These are phyloP conservation scores for Listrodromus nycthemerus DNA, from an alignment of 2,888 invertebrate genomes.

Conservation along the genomic window DNA sequence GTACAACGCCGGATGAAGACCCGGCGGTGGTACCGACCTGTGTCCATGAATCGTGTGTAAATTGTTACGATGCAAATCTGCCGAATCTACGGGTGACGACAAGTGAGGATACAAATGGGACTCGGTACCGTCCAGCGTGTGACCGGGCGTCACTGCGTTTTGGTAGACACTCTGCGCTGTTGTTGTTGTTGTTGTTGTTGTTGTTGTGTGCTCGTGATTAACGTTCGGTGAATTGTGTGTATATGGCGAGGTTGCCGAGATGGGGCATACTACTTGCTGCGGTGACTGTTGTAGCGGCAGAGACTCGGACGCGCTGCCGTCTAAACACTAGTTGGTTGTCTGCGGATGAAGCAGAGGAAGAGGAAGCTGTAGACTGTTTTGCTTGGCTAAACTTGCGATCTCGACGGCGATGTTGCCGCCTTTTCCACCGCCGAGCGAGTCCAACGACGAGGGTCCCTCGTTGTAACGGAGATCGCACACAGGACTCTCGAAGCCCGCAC, in stretches of 20 bases:
- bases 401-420: constrained; percentile 81
- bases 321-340: constrained; percentile 84
- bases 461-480: constrained; percentile 83
- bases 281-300: constrained; percentile 74
- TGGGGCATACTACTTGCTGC: constrained; percentile 80
- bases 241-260: constrained; percentile 76
- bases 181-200: constrained; percentile 51
- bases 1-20: constrained; percentile 83
- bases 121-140: constrained; percentile 62
- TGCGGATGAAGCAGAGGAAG: constrained; percentile 83
- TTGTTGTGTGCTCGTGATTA: constrained; percentile 48
- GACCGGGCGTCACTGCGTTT: constrained; percentile 67
- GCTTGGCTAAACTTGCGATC: constrained; percentile 82
- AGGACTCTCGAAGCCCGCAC: constrained; percentile 83
- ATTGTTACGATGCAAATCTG: constrained; percentile 63
- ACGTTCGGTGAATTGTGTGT: constrained; percentile 52
- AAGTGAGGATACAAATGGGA: constrained; percentile 77
- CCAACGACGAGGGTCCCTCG: constrained; percentile 83
- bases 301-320: constrained; percentile 79
- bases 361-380: constrained; percentile 83
- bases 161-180: constrained; percentile 82
- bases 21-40: constrained; percentile 76
- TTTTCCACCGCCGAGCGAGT: constrained; percentile 79
- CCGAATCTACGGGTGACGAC: constrained; percentile 73
- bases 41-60: constrained; percentile 71